Base-by-base conservation (phyloP, 2,888 invertebrate species). In the Ferdinandea cuprea region DNA sequence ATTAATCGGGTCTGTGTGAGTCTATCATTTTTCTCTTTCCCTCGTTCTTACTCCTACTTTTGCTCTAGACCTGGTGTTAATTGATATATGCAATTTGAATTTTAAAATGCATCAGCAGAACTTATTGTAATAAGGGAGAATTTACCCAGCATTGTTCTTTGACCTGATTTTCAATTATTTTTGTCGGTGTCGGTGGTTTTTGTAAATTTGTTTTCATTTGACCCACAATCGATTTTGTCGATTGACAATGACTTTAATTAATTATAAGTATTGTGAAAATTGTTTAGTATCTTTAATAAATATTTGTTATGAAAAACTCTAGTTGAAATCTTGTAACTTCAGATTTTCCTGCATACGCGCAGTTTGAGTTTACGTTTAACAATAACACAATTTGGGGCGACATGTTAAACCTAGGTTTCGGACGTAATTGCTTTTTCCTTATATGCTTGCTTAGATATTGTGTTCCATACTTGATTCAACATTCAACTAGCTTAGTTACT, bases 81-180 rank as follows among this genome's bases (percentile, higher is more conserved):
- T 78, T 78, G 71, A 58, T 66, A 40, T 72, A 59, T 72, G 65
- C 35, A 52, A 37, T 65, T 44, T 44, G 28, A 63, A 56, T 63
- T 77, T 71, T 63, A 58, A n/a, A 77, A 63, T 56, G 56, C 69
- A 71, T 71, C 72, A 72, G 72, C 65, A 59, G 56, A 77, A 72
- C 72, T 58, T 72, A 72, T 63, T 71, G 48, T 32, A 17, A 11
- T 19, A 17, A 68, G 37, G 17, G 19, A 1, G 69, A 69, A 77
- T 72, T 72, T 52, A 19, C 15, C 58, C 72, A 78, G 58, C 37
- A 72, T 78, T 78, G 78, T 72, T 72, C 58, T 78, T 65, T 72
- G 78, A 50, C 78, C 78, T 78, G 58, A 58, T 72, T 78, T 65
- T 44, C 17, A 71, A 59, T 65, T 65, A 54, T 30, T 25, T 68